Conservation (phyloP, 2,888 invertebrate genomes). For the Nebria salina region DNA sequence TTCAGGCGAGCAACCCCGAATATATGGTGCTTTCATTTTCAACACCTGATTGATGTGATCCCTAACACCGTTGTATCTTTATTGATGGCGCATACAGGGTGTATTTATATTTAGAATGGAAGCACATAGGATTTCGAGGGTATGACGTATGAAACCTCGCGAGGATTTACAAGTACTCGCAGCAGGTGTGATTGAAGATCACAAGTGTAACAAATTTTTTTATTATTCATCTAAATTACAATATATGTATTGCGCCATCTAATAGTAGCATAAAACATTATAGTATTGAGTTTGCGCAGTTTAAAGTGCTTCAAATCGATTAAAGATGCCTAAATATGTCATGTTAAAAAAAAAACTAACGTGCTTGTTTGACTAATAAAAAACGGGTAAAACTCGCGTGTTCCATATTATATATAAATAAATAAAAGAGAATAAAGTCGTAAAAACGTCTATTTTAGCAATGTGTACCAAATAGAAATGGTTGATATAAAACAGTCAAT, state of each 20-base stretch:
- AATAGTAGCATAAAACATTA: too few relatives aligned
- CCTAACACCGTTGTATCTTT: slow-evolving; percentile 35
- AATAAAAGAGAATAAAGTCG: neutral
- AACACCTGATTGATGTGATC: slow-evolving; percentile 34
- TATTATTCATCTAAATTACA: neutral
- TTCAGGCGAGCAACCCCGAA: neutral
- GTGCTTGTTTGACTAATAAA: neutral
- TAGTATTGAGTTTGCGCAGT: too few relatives aligned
- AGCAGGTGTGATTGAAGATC: neutral
- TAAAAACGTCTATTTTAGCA: neutral
- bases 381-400: slow-evolving; percentile 12
- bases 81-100: slow-evolving; percentile 30
- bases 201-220: neutral
- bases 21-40: slow-evolving; percentile 23
- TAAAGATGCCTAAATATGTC: neutral
- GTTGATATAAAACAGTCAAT: slow-evolving; percentile 4
- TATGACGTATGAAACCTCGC: neutral
- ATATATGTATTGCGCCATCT: too few relatives aligned
- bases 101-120: neutral
- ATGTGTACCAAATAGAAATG: neutral
- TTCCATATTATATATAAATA: neutral
- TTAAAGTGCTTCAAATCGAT: too few relatives aligned
- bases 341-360: neutral
- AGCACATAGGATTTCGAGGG: neutral
- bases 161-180: neutral